Evolutionary conservation across 1,140 invertebrate genomes (phyloP), one percentile per base, ranked within the genome.

Genomic region (Leptoteleia sp.): DNA sequence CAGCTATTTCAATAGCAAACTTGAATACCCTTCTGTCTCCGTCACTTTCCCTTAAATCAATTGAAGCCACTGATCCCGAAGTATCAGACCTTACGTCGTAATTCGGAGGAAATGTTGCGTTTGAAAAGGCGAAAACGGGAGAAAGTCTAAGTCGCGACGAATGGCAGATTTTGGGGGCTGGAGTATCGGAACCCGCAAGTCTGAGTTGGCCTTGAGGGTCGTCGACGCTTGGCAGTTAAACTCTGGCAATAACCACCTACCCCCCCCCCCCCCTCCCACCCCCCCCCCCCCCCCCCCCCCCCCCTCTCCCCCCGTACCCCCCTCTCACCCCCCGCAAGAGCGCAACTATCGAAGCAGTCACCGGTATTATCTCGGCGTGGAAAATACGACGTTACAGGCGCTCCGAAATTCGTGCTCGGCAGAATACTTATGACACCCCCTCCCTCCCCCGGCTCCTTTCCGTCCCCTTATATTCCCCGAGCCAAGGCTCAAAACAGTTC

Each of bases 351-450:
- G 54, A 76, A 78, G 78, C 62, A 76, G 70, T 80, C 68, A 50
- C 59, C 38, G 64, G 80, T 81, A 84, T 85, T 85, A 85, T 83
- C 81, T 82, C 59, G 67, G 67, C 81, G 48, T 54, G 80, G 82
- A 83, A 84, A 84, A 86, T 86, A 85, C 81, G 82, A 83, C 64
- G 65, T 79, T 70, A 62, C 62, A 73, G 64, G 79, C 73, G 33
- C 76, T 62, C 67, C 29, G 81, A 81, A 78, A 81, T 81, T 80
- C 75, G 71, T 65, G 75, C 70, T 73, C 75, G 43, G 70, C 76
- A 55, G 79, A 81, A 84, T 83, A 85, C 84, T 85, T 85, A 82
- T 81, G 80, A 81, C 79, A 78, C 81, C 72, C 79, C 68, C 62
- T 25, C 3, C 81, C 72, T 78, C 68, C 62, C 6, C 3, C 65